Conservation (phyloP, 2,888 invertebrate species). For the Syrista parreyssii region DNA sequence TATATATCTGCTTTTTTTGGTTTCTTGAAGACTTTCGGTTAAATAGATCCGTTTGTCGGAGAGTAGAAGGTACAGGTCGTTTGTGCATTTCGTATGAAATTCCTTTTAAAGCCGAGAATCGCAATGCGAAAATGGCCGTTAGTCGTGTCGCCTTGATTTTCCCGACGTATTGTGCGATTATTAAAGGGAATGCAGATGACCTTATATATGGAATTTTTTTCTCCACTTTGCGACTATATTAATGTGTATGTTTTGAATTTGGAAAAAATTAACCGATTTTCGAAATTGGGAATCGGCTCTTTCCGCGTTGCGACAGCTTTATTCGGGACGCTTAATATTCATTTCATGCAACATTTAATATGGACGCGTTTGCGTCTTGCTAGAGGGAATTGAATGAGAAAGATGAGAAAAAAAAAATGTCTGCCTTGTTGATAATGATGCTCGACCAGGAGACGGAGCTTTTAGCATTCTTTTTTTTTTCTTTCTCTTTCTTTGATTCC, state of each 20-base stretch:
- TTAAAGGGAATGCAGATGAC: background rate
- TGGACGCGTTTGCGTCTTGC: conserved; percentile 32
- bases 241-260: background rate
- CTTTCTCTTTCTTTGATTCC: background rate
- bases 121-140: background rate
- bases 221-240: background rate
- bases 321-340: conserved; percentile 44
- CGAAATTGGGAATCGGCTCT: background rate
- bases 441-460: background rate
- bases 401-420: background rate
- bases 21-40: conserved; percentile 59
- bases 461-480: background rate
- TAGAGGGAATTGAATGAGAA: conserved; percentile 10
- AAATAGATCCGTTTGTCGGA: conserved; percentile 44
- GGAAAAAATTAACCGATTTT: background rate
- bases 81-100: conserved; percentile 40
- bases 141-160: background rate
- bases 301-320: conserved; percentile 40
- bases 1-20: conserved; percentile 35
- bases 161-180: background rate
- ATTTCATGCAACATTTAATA: conserved; percentile 52
- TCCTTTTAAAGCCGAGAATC: conserved; percentile 15
- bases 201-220: background rate
- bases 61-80: conserved; percentile 50
- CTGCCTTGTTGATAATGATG: background rate